A percentile compares a stretch with the other conserved stretches of the same genome.
phyloP scores from a whole-genome alignment of 2,888 invertebrate genomes.

The Drosophila lutescens region DNA sequence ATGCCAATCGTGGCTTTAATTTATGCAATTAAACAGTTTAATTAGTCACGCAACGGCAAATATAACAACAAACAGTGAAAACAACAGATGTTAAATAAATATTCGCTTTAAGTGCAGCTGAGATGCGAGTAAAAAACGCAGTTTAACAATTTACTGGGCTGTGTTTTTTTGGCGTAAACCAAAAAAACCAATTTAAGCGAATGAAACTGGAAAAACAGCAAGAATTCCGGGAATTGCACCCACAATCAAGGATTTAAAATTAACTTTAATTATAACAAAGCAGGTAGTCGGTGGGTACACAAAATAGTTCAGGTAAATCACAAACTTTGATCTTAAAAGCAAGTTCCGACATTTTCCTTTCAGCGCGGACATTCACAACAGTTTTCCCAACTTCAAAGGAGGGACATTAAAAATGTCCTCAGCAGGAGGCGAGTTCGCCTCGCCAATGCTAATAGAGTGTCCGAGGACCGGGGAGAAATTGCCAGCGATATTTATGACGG shows the following conservation, averaged over 20 bases:
- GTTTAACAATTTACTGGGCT: slow-evolving; percentile 28
- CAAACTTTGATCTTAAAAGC: slow-evolving; percentile 26
- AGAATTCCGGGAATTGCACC: not conserved
- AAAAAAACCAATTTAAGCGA: slow-evolving; percentile 45
- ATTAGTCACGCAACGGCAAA: slow-evolving; percentile 54
- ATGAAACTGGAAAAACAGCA: slow-evolving; percentile 12
- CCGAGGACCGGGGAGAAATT: slow-evolving; percentile 38
- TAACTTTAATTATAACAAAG: slow-evolving; percentile 15
- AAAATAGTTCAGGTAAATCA: slow-evolving; percentile 20
- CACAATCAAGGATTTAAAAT: slow-evolving; percentile 1
- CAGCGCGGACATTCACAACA: slow-evolving; percentile 15
- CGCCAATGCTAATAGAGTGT: slow-evolving; percentile 63
- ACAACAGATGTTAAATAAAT: slow-evolving; percentile 60
- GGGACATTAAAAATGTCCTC: slow-evolving; percentile 43
- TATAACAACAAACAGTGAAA: slow-evolving; percentile 26
- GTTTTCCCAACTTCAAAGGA: slow-evolving; percentile 31
- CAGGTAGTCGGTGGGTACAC: not conserved
- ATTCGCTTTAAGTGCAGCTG: slow-evolving; percentile 43
- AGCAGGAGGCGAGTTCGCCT: slow-evolving; percentile 24
- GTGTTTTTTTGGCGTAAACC: slow-evolving; percentile 44
- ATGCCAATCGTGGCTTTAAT: slow-evolving; percentile 51
- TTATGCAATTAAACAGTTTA: slow-evolving; percentile 63
- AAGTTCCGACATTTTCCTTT: slow-evolving; percentile 28
- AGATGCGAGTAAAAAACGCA: slow-evolving; percentile 22
- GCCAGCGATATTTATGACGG: slow-evolving; percentile 64